Conservation (phyloP, 2,113 vertebrate species). For the Acrocephalus kingi region DNA sequence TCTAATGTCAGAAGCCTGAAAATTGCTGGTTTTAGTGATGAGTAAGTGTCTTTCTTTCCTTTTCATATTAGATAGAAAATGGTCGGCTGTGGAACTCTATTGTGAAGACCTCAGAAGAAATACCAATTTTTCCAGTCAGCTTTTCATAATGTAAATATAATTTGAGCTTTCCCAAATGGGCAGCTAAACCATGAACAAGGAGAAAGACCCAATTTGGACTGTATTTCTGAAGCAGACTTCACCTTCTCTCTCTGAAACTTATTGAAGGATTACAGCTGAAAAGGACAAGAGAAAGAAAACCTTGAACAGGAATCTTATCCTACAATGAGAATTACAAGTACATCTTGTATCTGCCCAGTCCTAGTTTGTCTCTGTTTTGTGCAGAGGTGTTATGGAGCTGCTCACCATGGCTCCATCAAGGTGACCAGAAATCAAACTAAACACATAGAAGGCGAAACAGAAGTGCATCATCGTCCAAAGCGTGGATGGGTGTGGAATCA, state of each 20-base stretch:
- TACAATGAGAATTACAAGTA: slow-evolving; percentile 93
- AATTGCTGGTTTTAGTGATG: slow-evolving; percentile 34
- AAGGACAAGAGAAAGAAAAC: slow-evolving; percentile 53
- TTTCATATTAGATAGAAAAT: slow-evolving; percentile 80
- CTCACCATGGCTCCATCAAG: slow-evolving; percentile 77
- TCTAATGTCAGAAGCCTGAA: slow-evolving; percentile 8
- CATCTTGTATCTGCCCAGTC: slow-evolving; percentile 90
- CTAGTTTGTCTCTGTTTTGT: slow-evolving; percentile 97
- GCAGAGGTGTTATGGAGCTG: slow-evolving; percentile 86
- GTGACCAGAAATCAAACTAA: slow-evolving; percentile 88
- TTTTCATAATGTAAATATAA: slow-evolving; percentile 88
- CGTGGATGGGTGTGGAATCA: slow-evolving; percentile 99
- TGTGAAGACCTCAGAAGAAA: slow-evolving; percentile 73
- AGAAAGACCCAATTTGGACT: slow-evolving; percentile 77
- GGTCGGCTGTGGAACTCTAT: slow-evolving; percentile 65
- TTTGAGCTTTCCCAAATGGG: slow-evolving; percentile 67
- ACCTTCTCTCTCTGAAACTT: slow-evolving; percentile 40
- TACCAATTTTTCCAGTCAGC: slow-evolving; percentile 17
- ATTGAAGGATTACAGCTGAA: slow-evolving; percentile 65
- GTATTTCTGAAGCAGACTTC: slow-evolving; percentile 75
- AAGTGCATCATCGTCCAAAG: slow-evolving; percentile 97
- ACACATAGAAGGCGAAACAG: slow-evolving; percentile 86
- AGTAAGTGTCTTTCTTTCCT: slow-evolving; percentile 56
- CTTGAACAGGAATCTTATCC: slow-evolving; percentile 66
- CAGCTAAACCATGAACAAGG: slow-evolving; percentile 81